Evolutionary conservation across 92 coral and sea anemone genomes (phyloP), one percentile per base, ranked within the genome.

Genomic region (Diadumene lineata): DNA sequence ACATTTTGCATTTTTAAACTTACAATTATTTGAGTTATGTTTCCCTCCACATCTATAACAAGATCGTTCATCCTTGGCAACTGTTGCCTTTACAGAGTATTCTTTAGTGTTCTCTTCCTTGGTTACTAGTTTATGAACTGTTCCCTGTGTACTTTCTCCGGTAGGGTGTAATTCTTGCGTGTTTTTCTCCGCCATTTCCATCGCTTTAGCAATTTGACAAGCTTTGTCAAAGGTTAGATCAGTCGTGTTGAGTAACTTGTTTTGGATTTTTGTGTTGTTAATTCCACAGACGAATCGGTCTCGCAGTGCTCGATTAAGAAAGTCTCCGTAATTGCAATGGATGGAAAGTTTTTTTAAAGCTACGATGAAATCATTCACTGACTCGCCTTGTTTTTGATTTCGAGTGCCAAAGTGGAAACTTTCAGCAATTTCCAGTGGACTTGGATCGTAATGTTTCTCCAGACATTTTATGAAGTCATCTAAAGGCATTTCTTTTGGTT

Each of bases 131-230:
- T 75, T 21, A 29, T 58, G 69, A 13, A 71, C 84, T 70, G 83
- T 72, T n/a, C 66, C 64, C 26, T 50, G 51, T 43, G 30, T 75
- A 75, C 31, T 56, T 31, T 63, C 84, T 32, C 61, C 44, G 24
- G n/a, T 69, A 31, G 70, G 88, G 77, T 79, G 71, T 30, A 88
- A 85, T 33, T 84, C 89, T 13, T 76, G 93, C 10, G 89, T 80
- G 66, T 89, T 85, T 51, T 65, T 76, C 63, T 81, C 84, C 7
- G 88, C 88, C 81, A 86, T 86, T 76, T 89, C 96, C 88, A 79
- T 73, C 17, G 83, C 27, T 31, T 71, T 71, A 0, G 90, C 84
- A 19, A 81, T 79, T 17, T 82, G 66, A 58, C 77, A 76, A 19
- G 85, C 85, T 48, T 48, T 22, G 18, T 87, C 79, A 43, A 87